phyloP scores from a whole-genome alignment of 2,113 vertebrate genomes.

The Serinus canaria region DNA sequence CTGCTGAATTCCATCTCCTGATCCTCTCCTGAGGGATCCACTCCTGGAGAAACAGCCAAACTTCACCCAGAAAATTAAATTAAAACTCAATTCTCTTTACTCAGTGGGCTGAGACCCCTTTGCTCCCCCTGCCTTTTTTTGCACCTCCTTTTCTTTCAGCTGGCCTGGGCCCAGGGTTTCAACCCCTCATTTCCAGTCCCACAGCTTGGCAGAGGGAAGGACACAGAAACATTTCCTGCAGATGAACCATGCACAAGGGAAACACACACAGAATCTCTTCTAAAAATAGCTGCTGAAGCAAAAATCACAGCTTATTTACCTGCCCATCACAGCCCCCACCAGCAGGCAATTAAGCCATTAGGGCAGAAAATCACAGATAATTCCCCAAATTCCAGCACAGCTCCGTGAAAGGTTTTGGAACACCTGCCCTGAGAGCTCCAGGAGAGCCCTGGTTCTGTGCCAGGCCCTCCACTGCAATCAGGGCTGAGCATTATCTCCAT shows the following conservation, averaged over 20 bases:
- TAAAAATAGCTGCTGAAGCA: background rate
- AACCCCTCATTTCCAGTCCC: background rate
- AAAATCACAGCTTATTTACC: background rate
- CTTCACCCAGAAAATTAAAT: background rate
- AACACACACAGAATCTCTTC: background rate
- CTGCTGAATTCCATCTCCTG: background rate
- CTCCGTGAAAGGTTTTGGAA: background rate
- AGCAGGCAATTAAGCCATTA: background rate
- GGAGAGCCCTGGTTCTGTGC: background rate
- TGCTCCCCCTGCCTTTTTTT: too few species aligned
- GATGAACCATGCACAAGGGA: background rate
- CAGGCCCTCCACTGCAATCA: slow-evolving; percentile 2
- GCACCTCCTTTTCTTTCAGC: background rate
- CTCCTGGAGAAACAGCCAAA: fast-evolving
- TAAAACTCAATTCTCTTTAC: background rate
- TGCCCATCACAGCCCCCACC: background rate
- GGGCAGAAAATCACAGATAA: background rate
- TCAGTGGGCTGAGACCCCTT: too few species aligned
- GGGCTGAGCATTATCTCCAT: background rate
- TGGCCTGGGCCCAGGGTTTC: fast-evolving
- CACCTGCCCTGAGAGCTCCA: background rate
- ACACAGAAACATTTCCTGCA: fast-evolving
- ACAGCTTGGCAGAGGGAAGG: fast-evolving
- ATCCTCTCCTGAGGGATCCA: background rate
- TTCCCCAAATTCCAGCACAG: background rate